These are phyloP conservation scores for Oxyruncus cristatus DNA, from an alignment of 2,113 vertebrate species.

Conservation along the genomic window DNA sequence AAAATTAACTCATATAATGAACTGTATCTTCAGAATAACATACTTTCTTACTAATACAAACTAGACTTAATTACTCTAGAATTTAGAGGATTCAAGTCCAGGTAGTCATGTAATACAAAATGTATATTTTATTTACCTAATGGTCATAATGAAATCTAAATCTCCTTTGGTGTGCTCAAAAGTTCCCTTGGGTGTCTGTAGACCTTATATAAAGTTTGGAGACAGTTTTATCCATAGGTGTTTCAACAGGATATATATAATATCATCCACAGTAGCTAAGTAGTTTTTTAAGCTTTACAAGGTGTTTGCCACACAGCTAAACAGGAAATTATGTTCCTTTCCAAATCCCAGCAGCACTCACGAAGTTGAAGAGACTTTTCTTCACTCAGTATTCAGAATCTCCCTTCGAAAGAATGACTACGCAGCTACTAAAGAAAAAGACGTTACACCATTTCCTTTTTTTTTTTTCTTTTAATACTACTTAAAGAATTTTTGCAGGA, in stretches of 20 bases:
- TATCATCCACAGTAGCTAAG: background rate
- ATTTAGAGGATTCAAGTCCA: background rate
- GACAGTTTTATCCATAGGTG: background rate
- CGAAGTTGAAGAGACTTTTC: background rate
- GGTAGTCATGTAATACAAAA: background rate
- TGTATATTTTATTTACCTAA: background rate
- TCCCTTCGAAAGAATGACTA: background rate
- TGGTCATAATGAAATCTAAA: background rate
- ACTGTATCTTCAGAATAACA: background rate
- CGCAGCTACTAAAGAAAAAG: background rate
- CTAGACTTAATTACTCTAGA: background rate
- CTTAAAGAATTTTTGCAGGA: background rate
- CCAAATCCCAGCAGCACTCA: background rate
- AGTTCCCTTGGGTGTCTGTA: background rate
- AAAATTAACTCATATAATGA: background rate
- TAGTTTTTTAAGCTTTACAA: background rate
- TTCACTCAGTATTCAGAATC: background rate
- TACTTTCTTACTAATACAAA: background rate
- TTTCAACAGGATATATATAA: background rate
- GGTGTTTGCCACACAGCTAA: background rate
- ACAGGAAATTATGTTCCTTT: background rate
- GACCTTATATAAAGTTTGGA: background rate
- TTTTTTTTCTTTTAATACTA: background rate
- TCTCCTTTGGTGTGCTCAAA: background rate
- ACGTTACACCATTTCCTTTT: background rate